phyloP scores from a whole-genome alignment of 2,113 vertebrate genomes.

The Aphelocoma coerulescens region DNA sequence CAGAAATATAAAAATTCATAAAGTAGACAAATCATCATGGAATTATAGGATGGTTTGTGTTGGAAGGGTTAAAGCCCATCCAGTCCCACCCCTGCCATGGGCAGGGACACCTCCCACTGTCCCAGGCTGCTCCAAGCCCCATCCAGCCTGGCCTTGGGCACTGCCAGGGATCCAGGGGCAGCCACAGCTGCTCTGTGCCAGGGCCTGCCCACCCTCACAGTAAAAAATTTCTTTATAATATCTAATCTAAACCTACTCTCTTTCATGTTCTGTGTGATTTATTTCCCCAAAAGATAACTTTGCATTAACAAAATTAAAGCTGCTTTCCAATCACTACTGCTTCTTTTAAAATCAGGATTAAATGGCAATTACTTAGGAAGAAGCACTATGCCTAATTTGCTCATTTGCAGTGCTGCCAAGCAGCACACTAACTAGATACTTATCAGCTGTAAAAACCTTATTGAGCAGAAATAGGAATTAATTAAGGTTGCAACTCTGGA shows the following conservation, averaged over 20 bases:
- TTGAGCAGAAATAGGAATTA: background rate
- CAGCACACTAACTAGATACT: background rate
- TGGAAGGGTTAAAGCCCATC: background rate
- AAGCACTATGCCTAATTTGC: conserved; percentile 13
- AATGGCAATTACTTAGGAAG: background rate
- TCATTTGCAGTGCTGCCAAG: conserved; percentile 21
- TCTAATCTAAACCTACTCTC: background rate
- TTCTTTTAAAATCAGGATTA: background rate
- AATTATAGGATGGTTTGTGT: background rate
- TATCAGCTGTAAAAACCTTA: conserved; percentile 10
- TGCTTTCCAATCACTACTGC: background rate
- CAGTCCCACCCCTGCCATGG: background rate
- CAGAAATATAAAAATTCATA: background rate
- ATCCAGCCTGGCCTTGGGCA: background rate
- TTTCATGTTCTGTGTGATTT: background rate
- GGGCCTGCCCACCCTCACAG: background rate
- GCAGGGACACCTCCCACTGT: background rate
- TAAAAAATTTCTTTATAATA: background rate
- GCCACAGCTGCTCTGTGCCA: background rate
- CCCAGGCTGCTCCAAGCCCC: background rate
- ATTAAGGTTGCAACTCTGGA: background rate
- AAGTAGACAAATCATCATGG: background rate
- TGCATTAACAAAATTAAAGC: background rate
- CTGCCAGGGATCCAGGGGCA: background rate
- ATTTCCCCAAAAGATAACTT: background rate